Evolutionary conservation across 1,140 invertebrate species (phyloP), one percentile per base, ranked within the genome.

Genomic region (Calliopsis andreniformis): DNA sequence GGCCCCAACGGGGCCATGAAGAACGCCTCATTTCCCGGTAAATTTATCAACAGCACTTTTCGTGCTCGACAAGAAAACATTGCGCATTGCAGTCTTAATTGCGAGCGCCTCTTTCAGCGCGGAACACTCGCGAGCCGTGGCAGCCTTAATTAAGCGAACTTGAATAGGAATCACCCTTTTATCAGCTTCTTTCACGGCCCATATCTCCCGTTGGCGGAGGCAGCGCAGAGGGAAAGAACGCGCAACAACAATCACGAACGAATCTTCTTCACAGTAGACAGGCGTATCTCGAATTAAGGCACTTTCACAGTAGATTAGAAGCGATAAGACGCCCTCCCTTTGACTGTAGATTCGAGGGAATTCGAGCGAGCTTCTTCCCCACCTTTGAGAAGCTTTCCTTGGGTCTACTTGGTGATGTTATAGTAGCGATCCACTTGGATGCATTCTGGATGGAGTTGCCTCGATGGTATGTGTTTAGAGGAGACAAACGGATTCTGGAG

Each of bases 21-120:
- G 23, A 16, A 25, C 10, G 45, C n/a, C 56, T 6, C 18, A 58
- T 63, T 72, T 72, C 32, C 23, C 12, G 45, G 62, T 63, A 14
- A 63, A 51, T 72, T 72, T 63, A 72, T 51, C 69, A 63, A 62
- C 45, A 49, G 61, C 58, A 51, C 69, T 72, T 51, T n/a, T 18
- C n/a, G 4, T 3, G 1, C 18, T 43, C 14, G 42, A 49, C 28
- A 47, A 45, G 67, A 59, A 70, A 70, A 32, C 53, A 69, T 62
- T 25, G 68, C 45, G 45, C 35, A 42, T 53, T 10, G 32, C 69
- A 30, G n/a, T 45, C 45, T 72, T 72, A 72, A 72, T 63, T 63
- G 69, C 69, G 32, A 72, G 56, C 39, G 30, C 42, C 43, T 49
- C 56, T 71, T 49, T 70, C 55, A 32, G 14, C 55, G 56, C 32